Evolutionary conservation across 2,888 invertebrate species (phyloP), one percentile per base, ranked within the genome.

Genomic region (Sinhomidia bicolor): DNA sequence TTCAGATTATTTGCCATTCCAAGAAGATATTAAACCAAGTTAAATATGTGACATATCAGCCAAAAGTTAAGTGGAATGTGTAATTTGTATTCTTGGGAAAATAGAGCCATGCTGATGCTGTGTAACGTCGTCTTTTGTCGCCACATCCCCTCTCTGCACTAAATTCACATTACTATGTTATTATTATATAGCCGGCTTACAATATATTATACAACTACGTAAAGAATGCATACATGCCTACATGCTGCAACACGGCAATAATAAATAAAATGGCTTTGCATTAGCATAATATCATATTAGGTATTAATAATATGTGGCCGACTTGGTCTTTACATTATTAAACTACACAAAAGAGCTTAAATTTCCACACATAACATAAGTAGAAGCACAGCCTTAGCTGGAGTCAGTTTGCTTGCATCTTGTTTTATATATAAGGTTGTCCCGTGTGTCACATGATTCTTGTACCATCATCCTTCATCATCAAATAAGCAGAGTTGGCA

Each of bases 1-100:
- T 51, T 76, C 76, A 76, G 76, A 76, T 76, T 76, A 79, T 57
- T 79, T 79, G 17, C 79, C n/a, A 29, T 82, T 82, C 82, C 51
- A 47, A 68, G 82, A 82, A 82, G 10, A 44, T 68, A 82, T 82
- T 82, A 82, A 47, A 44, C 65, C 2, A n/a, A 2, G 26, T 51
- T 47, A 4, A 62, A 23, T 23, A 82, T 57, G 44, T 57, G 41
- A 57, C 62, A 32, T 80, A 62, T 80, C 80, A 60, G 62, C 80
- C 47, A 44, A 47, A 44, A 65, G 44, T 80, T 36, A 62, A 80
- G 65, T 62, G 54, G 82, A 82, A 82, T 82, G n/a, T 51, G 68
- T 47, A 65, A 20, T 71, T 44, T 44, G 23, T 71, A 79, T 51
- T 32, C 29, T 4, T 20, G 36, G 7, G 76, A 51, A 76, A 20